Conservation (phyloP, 1,140 invertebrate species). For the Diabrotica virgifera region DNA sequence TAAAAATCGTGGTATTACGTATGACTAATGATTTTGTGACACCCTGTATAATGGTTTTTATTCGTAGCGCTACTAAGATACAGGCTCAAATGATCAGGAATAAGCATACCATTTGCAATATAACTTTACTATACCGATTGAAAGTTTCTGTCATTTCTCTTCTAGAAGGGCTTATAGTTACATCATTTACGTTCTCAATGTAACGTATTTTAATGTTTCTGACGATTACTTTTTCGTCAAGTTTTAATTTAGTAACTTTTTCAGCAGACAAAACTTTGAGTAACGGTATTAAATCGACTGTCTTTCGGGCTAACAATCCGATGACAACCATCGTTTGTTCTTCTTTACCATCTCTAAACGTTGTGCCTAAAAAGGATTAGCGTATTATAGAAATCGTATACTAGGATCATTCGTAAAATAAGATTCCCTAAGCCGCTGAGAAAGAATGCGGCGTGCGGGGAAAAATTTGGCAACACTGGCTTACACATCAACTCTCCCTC, state of each 20-base stretch:
- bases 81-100: too few relatives aligned
- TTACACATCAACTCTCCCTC: too few relatives aligned
- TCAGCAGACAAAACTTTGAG: slow-evolving; percentile 61
- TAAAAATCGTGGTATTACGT: too few relatives aligned
- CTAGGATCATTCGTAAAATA: too few relatives aligned
- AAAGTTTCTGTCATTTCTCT: slow-evolving; percentile 65
- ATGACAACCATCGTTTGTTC: slow-evolving; percentile 61
- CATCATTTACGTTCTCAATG: slow-evolving; percentile 66
- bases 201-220: slow-evolving; percentile 75
- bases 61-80: too few relatives aligned
- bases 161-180: slow-evolving; percentile 64
- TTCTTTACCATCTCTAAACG: slow-evolving; percentile 59
- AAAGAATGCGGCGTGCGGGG: too few relatives aligned
- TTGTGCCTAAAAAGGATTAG: slow-evolving; percentile 52
- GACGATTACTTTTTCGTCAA: slow-evolving; percentile 59
- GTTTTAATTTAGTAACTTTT: slow-evolving; percentile 49
- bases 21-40: too few relatives aligned
- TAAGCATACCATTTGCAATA: background rate
- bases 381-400: too few relatives aligned
- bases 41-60: too few relatives aligned
- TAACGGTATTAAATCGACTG: slow-evolving; percentile 71
- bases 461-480: too few relatives aligned
- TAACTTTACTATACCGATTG: slow-evolving; percentile 44
- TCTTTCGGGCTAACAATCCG: slow-evolving; percentile 77
- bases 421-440: too few relatives aligned